Percentiles rank a stretch among this genome's conserved stretches.
phyloP scores from a whole-genome alignment of 2,797 vertebrate genomes.

The Crenichthys baileyi region DNA sequence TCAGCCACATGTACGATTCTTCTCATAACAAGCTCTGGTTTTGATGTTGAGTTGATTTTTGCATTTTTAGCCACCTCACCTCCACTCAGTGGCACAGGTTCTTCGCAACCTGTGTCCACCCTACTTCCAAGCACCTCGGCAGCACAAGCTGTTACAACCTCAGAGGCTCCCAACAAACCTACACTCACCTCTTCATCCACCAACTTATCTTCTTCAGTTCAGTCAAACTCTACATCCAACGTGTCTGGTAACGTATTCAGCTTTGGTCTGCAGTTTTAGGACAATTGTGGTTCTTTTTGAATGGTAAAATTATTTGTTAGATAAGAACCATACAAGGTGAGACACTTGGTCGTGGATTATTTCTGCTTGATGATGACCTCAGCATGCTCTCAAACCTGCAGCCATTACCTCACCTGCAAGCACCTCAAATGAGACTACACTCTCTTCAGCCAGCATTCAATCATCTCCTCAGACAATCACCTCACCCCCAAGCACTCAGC shows the following conservation, averaged over 20 bases:
- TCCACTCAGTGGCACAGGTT: constrained; percentile 1
- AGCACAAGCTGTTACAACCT: background rate
- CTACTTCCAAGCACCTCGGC: constrained; percentile 17
- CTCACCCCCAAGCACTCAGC: constrained; percentile 25
- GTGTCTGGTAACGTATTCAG: constrained; percentile 36
- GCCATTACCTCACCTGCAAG: background rate
- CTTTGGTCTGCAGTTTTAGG: background rate
- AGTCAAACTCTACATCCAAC: rapidly evolving
- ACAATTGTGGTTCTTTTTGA: background rate
- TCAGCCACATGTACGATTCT: background rate
- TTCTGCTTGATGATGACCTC: constrained; percentile 37
- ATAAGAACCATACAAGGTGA: constrained; percentile 5
- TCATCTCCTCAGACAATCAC: background rate
- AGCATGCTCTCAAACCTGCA: constrained; percentile 47
- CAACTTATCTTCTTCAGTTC: background rate
- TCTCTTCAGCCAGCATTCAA: background rate
- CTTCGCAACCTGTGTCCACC: rapidly evolving
- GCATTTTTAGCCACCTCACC: background rate
- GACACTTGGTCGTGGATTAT: background rate
- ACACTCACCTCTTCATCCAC: constrained; percentile 15
- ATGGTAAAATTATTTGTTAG: background rate
- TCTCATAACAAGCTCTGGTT: background rate
- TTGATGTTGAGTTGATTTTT: background rate
- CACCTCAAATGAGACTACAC: background rate
- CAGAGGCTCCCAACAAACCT: background rate